Conservation (phyloP, 2,888 invertebrate genomes). For the Urechis unicinctus region DNA sequence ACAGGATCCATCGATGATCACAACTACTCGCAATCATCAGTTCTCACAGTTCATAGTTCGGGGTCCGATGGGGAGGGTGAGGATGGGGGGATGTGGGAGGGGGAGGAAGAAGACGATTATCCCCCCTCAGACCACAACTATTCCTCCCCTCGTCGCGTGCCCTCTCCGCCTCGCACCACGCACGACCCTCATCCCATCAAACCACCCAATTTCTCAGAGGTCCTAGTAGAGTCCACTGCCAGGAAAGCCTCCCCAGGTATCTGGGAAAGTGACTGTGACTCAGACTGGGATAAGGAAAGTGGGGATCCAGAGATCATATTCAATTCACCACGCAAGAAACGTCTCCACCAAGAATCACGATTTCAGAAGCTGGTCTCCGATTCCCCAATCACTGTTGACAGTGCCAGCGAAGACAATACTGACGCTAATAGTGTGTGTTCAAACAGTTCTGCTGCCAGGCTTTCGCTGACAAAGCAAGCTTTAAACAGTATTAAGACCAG, state of each 20-base stretch:
- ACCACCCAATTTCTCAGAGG: too few relatives aligned
- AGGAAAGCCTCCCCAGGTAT: too few relatives aligned
- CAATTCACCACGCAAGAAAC: slow-evolving; percentile 15
- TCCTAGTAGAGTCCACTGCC: too few relatives aligned
- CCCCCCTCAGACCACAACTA: not conserved
- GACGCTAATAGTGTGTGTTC: slow-evolving; percentile 2
- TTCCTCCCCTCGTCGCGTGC: not conserved
- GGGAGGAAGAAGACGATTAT: not conserved
- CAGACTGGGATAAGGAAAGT: slow-evolving; percentile 12
- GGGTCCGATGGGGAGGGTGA: not conserved
- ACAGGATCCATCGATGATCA: not conserved
- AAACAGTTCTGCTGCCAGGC: not conserved
- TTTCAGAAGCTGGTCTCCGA: not conserved
- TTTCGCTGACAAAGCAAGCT: too few relatives aligned
- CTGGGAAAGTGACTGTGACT: too few relatives aligned
- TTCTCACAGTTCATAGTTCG: not conserved
- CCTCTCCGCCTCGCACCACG: not conserved
- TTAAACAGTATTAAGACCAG: too few relatives aligned
- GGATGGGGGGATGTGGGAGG: not conserved
- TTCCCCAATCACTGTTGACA: not conserved
- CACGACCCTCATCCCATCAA: too few relatives aligned
- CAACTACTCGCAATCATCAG: not conserved
- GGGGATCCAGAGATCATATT: slow-evolving; percentile 21
- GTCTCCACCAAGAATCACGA: not conserved
- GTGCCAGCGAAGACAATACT: slow-evolving; percentile 2